These are phyloP conservation scores for Apis cerana DNA, from an alignment of 1,140 invertebrate species.

Conservation along the genomic window DNA sequence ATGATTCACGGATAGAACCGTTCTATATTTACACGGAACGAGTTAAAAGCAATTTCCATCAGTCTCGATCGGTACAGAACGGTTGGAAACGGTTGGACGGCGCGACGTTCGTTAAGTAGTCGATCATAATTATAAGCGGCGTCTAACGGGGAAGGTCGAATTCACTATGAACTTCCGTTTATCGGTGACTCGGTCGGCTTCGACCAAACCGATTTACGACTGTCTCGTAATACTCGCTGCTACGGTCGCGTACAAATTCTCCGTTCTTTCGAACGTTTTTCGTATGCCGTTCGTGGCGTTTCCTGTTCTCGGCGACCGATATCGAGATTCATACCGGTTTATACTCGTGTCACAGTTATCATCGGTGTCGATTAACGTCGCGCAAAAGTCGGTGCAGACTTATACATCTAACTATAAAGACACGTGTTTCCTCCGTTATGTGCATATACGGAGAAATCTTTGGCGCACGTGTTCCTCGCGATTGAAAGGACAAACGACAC, in stretches of 20 bases:
- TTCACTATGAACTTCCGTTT: slow-evolving; percentile 34
- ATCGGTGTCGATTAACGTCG: slow-evolving; percentile 3
- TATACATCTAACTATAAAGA: slow-evolving; percentile 11
- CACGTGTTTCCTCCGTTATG: not conserved
- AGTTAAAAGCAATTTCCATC: slow-evolving; percentile 19
- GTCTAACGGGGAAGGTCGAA: slow-evolving; percentile 32
- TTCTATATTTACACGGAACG: slow-evolving; percentile 9
- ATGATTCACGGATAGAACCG: not conserved
- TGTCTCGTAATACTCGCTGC: not conserved
- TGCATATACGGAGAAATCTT: not conserved
- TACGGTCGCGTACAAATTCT: not conserved
- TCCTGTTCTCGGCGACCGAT: not conserved
- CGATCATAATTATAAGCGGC: slow-evolving; percentile 33
- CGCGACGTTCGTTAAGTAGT: slow-evolving; percentile 17
- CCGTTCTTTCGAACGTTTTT: not conserved
- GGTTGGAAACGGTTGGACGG: not conserved
- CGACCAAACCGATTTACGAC: not conserved
- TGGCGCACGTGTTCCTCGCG: slow-evolving; percentile 4
- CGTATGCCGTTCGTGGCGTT: slow-evolving; percentile 1
- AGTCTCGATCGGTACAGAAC: not conserved
- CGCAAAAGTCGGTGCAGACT: too few species aligned
- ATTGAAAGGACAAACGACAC: not conserved
- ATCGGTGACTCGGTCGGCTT: slow-evolving; percentile 9
- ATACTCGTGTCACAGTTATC: not conserved
- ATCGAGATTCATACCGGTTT: not conserved